Evolutionary conservation across 2,113 vertebrate species (phyloP).

Genomic region (Pollimyrus isidori): DNA sequence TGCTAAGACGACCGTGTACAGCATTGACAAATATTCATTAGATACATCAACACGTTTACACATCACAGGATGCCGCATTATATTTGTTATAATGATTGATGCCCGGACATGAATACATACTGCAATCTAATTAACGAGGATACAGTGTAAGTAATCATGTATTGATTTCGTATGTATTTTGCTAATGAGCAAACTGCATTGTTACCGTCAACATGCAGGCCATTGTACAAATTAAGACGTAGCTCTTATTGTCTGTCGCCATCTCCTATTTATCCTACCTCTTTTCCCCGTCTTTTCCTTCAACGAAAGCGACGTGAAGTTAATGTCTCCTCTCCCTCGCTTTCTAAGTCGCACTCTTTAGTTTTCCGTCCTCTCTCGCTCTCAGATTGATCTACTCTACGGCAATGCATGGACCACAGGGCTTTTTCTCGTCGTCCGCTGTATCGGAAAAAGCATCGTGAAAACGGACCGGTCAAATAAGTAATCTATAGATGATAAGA

Average conservation of each 20-base stretch:
- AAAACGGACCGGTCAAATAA: slow-evolving; percentile 8
- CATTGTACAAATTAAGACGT: slow-evolving; percentile 10
- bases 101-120: neutral
- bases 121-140: neutral
- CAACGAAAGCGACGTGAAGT: slow-evolving; percentile 16
- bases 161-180: neutral
- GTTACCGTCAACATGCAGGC: neutral
- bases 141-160: neutral
- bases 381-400: slow-evolving; percentile 12
- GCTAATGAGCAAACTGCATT: slow-evolving; percentile 6
- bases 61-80: slow-evolving; percentile 12
- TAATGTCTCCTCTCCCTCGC: slow-evolving; percentile 20
- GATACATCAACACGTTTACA: slow-evolving; percentile 4
- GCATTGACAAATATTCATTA: slow-evolving; percentile 4
- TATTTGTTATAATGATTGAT: slow-evolving; percentile 11
- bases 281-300: slow-evolving; percentile 18
- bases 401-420: slow-evolving; percentile 13
- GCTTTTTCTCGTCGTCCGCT: slow-evolving; percentile 17
- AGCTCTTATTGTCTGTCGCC: slow-evolving; percentile 8
- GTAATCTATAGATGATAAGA: slow-evolving; percentile 14
- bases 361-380: slow-evolving; percentile 11
- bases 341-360: slow-evolving; percentile 10
- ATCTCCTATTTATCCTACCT: slow-evolving; percentile 21
- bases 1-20: neutral
- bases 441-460: slow-evolving; percentile 3